phyloP scores from a whole-genome alignment of 1,140 invertebrate genomes.

The Camponotus vicinus region DNA sequence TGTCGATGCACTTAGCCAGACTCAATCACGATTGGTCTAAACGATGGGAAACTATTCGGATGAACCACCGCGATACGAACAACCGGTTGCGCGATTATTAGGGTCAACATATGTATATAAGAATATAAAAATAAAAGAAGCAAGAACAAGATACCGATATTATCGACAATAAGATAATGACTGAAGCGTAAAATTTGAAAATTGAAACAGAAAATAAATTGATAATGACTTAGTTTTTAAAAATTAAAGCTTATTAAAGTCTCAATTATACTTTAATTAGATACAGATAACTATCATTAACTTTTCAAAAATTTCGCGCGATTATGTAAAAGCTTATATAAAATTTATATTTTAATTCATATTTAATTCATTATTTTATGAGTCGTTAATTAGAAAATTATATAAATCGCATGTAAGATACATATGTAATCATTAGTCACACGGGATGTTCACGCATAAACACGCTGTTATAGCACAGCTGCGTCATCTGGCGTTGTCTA shows the following conservation, averaged over 20 bases:
- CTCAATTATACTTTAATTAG: too few species aligned
- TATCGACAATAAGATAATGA: neutral
- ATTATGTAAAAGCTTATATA: neutral
- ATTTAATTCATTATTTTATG: neutral
- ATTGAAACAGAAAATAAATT: neutral
- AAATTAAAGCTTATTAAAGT: too few species aligned
- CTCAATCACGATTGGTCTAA: slow-evolving; percentile 50
- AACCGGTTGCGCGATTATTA: slow-evolving; percentile 40
- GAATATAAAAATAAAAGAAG: neutral
- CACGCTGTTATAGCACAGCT: neutral
- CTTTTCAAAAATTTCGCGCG: neutral
- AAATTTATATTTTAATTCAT: neutral
- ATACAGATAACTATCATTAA: too few species aligned
- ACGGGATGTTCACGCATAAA: neutral
- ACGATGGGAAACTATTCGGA: slow-evolving; percentile 41
- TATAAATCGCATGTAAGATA: neutral
- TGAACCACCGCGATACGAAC: slow-evolving; percentile 32
- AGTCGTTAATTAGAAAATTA: neutral
- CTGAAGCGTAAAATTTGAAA: neutral
- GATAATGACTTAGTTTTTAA: neutral
- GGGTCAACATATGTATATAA: neutral
- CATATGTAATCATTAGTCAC: neutral
- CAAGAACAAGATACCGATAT: neutral
- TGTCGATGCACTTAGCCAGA: slow-evolving; percentile 48
- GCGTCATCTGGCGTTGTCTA: neutral